Evolutionary conservation across 2,797 vertebrate genomes (phyloP).

Genomic region (Mus caroli): DNA sequence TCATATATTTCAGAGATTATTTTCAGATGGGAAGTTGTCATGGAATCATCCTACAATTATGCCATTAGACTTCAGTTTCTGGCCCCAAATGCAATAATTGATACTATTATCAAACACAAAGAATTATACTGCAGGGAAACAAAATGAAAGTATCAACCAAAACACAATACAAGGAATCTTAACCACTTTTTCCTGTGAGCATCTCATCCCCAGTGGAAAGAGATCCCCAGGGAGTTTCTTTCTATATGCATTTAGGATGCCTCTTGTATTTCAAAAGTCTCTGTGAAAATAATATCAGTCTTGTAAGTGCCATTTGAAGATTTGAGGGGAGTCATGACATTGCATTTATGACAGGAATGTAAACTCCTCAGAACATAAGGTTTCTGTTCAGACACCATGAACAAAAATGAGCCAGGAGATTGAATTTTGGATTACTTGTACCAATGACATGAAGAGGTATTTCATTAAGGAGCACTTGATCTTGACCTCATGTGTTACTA

Average conservation of each 20-base stretch:
- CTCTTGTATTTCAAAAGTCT: background rate
- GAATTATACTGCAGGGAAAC: background rate
- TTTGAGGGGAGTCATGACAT: no score
- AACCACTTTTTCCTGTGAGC: background rate
- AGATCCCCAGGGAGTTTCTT: conserved; percentile 3
- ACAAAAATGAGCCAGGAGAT: background rate
- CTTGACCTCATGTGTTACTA: background rate
- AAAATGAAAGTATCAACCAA: background rate
- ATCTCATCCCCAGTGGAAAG: background rate
- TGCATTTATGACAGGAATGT: background rate
- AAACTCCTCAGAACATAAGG: background rate
- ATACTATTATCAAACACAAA: background rate
- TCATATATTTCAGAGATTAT: conserved; percentile 26
- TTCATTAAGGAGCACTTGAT: background rate
- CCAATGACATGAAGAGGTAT: background rate
- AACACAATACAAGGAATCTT: background rate
- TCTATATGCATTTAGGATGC: background rate
- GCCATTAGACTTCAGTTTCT: background rate
- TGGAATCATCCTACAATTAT: background rate
- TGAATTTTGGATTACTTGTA: background rate
- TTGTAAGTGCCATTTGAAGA: background rate
- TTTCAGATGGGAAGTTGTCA: background rate
- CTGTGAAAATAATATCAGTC: background rate
- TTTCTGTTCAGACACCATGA: background rate
- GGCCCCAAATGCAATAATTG: background rate